These are phyloP conservation scores for Elephantulus edwardii DNA, from an alignment of 2,113 vertebrate genomes.

Conservation along the genomic window DNA sequence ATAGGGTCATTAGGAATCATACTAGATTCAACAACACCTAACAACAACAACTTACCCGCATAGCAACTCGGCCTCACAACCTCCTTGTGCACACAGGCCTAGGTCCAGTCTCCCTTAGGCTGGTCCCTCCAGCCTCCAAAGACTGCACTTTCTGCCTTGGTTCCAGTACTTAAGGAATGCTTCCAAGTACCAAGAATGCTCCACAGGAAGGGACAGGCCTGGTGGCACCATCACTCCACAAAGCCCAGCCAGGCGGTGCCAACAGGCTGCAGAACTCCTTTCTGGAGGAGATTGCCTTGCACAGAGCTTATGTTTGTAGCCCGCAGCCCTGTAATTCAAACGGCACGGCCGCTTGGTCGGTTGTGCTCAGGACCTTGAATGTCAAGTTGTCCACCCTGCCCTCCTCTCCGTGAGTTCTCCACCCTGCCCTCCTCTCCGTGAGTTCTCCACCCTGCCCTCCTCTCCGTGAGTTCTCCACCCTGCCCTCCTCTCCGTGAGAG, in stretches of 20 bases:
- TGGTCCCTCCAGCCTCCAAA: neutral
- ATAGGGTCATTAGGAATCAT: no score
- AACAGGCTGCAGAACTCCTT: neutral
- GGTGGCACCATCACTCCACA: neutral
- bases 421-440: neutral
- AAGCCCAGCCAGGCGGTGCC: neutral
- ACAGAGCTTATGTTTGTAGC: neutral
- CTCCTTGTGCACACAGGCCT: neutral
- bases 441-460: neutral
- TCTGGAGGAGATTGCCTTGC: neutral
- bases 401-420: neutral
- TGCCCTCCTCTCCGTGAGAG: neutral
- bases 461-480: neutral
- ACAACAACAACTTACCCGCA: no score
- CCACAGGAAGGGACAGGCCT: neutral
- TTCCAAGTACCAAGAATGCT: neutral
- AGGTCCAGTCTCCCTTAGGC: no score
- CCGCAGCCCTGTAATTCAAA: neutral
- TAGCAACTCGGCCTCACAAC: fast-evolving
- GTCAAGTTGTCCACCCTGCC: neutral
- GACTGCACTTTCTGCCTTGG: neutral
- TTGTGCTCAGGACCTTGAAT: neutral
- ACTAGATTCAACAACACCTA: no score
- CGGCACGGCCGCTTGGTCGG: neutral
- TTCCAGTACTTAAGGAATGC: neutral